Evolutionary conservation across 2,888 invertebrate genomes (phyloP), one percentile per base, ranked within the genome.

Genomic region (Siphonodentalium dalli): DNA sequence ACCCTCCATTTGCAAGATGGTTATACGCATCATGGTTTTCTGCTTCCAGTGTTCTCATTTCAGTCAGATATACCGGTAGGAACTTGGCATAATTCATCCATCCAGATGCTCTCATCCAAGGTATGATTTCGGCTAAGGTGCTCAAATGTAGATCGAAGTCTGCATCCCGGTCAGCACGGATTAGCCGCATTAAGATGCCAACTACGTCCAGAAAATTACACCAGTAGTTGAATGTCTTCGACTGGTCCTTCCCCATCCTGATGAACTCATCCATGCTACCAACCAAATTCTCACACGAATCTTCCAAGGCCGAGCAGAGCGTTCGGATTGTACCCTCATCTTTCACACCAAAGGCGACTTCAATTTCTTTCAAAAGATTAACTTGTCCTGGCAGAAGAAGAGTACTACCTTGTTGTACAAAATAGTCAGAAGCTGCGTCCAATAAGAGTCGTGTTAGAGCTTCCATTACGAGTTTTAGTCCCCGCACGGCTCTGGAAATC

Each of bases 141-240:
- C n/a, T n/a, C 20, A 42, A 23, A 34, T 44, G 44, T 13, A 44
- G 31, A n/a, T 33, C 33, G 23, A 44, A 33, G 34, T 33, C n/a
- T 13, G 24, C 38, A 11, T 38, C 46, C 9, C 46, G 37, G 11
- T 46, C 46, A 26, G 46, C 46, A 35, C 46, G 37, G n/a, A 46
- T 24, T 18, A 46, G 27, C 26, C 38, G 13, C 9, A 46, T 24
- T n/a, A 46, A 13, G 26, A 38, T 39, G 15, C 24, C 9, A 13
- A 15, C 46, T 18, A 26, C n/a, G 15, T 46, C 38, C 24, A 44
- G 11, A 21, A 31, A 44, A 15, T 11, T 33, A 34, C 34, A 20
- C 33, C 44, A 31, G 44, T 24, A 31, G 15, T 18, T 24, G 26
- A 44, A 44, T 33, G 44, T 44, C 21, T 13, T 34, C 15, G 44